Evolutionary conservation across 2,888 invertebrate species (phyloP).

Genomic region (Cantharis flavilabris): DNA sequence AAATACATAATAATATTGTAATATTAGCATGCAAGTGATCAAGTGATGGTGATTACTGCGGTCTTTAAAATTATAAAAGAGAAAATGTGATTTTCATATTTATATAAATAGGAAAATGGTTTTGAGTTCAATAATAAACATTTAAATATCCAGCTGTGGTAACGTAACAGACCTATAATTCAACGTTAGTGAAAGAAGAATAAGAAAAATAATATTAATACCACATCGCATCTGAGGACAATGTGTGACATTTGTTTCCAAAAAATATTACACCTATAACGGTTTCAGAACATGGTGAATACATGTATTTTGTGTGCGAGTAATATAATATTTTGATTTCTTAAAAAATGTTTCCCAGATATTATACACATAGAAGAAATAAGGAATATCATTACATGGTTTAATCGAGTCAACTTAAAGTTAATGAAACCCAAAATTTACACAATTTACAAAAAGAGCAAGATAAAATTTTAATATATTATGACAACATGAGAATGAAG

Average conservation of each 20-base stretch:
- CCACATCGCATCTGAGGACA: neutral
- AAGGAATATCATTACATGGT: neutral
- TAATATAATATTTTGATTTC: neutral
- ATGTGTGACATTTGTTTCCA: neutral
- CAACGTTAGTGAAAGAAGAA: neutral
- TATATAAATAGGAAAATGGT: neutral
- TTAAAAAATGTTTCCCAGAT: neutral
- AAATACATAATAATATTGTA: no score
- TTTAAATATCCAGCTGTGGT: neutral
- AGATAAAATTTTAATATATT: neutral
- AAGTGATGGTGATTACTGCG: no score
- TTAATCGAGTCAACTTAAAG: neutral
- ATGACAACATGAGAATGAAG: neutral
- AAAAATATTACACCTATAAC: neutral
- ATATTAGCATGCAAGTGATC: no score
- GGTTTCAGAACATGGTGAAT: neutral
- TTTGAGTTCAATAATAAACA: neutral
- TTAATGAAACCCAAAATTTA: neutral
- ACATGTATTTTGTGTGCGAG: neutral
- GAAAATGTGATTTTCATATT: no score
- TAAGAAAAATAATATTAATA: neutral
- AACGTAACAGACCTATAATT: neutral
- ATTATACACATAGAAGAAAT: rapidly evolving
- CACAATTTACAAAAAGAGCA: neutral
- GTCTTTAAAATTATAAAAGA: no score